Base-by-base conservation (phyloP, 2,888 invertebrate genomes). In the Pristionchus arcanus region DNA sequence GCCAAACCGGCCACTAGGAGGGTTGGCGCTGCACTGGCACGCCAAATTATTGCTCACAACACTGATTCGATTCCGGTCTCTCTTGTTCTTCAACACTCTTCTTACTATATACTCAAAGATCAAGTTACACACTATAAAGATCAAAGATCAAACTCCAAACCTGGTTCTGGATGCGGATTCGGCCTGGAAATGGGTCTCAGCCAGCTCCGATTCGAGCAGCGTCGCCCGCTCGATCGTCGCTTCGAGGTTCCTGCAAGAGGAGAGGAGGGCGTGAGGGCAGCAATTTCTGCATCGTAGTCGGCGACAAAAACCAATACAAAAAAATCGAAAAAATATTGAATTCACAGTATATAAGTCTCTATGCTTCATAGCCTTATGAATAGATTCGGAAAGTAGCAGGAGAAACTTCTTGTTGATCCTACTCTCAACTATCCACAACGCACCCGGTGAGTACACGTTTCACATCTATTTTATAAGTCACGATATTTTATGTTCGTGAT, bases 121-220 rank as follows among this genome's bases (percentile, higher is more conserved):
- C 31, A 34, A 11, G 42, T 49, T 81, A 81, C 81, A 37, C 4
- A 1, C 37, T 42, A 2, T 42, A 37, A 13, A 77, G 42, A 84
- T 49, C 19, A 28, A 42, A 55, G 1, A 25, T 21, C 66, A 28
- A 37, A n/a, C 37, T 21, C 9, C 89, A 28, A 28, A 89, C 89
- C 89, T 89, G 34, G 53, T 83, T 66, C 83, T 89, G 42, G 66
- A 34, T 5, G 89, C 83, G 31, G 59, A 42, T n/a, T 89, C 89
- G 13, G 89, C 34, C 42, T 81, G 81, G 83, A 63, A 89, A 28
- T 89, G 89, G 19, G 42, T 77, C 83, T 89, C 89, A 5, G 89
- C 89, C 63, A 89, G 66, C 19, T 89, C 89, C n/a, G 81, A 83
- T n/a, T 89, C 89, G 53, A 89, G 89, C 0, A 89, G 28, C 37